Base-by-base conservation (phyloP, 2,888 invertebrate genomes). In the Cistogaster globosa region DNA sequence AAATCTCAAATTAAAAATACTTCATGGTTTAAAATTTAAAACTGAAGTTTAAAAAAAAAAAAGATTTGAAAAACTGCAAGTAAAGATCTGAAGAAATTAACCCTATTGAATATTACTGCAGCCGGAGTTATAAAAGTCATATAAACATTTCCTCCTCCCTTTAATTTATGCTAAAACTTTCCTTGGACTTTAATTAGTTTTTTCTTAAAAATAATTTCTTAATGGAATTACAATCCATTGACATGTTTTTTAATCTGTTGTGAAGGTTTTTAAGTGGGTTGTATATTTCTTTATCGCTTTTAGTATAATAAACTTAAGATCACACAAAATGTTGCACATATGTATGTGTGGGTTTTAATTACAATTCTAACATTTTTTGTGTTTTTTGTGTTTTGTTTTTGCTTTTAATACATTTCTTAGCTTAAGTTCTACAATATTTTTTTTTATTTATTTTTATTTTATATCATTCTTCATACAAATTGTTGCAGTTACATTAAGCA, bases 191-290 rank as follows among this genome's bases (percentile, higher is more conserved):
- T 48, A 6, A 48, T 48, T 16, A 42, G 42, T 12, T 42, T 12
- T n/a, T 48, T 5, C n/a, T n/a, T 6, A 48, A 16, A 48, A 48
- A 4, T n/a, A 4, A 42, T 3, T 48, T 48, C 16, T 14, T 48
- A n/a, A 16, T n/a, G 14, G 14, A 48, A 16, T n/a, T 2, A 26
- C 1, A 26, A 26, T 16, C 16, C 45, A n/a, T n/a, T 48, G 45
- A 48, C 14, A 48, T 48, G 14, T 48, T 48, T 4, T n/a, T 48
- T 53, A 75, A 63, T 75, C 18, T 22, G n/a, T 63, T 22, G 18
- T 75, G 42, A 75, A 75, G 75, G 75, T 75, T 65, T 26, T 53
- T 45, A 45, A 57, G 75, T 75, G 57, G 74, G 75, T 65, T 32
- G 58, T 22, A 63, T n/a, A 4, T 26, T 1, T 51, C 42, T 62